These are phyloP conservation scores for Calonectris borealis DNA, from an alignment of 2,113 vertebrate species.

Conservation along the genomic window DNA sequence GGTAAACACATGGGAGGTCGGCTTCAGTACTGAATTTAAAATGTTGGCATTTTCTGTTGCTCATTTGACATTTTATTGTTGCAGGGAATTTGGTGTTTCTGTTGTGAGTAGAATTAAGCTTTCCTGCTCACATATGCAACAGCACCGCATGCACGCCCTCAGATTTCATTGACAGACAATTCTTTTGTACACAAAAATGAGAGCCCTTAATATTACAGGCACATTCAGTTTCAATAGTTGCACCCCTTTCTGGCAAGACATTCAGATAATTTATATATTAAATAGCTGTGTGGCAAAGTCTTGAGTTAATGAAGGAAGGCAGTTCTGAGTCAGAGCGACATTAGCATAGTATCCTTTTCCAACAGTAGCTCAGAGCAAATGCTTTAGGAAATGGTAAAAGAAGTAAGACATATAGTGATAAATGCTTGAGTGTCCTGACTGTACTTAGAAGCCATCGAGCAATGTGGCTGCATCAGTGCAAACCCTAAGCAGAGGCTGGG, in stretches of 20 bases:
- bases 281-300: neutral
- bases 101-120: neutral
- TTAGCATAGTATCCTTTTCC: neutral
- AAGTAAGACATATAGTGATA: neutral
- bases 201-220: neutral
- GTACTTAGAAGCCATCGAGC: neutral
- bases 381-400: neutral
- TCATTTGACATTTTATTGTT: neutral
- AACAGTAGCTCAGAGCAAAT: neutral
- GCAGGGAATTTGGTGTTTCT: neutral
- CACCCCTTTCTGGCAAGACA: neutral
- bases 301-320: neutral
- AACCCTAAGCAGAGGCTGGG: neutral
- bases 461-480: neutral
- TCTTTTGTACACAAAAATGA: neutral
- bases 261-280: neutral
- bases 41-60: neutral
- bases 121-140: neutral
- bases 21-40: neutral
- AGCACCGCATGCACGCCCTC: fast-evolving
- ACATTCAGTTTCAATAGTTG: neutral
- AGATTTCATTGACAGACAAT: neutral
- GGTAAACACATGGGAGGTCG: neutral
- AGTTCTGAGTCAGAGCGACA: neutral
- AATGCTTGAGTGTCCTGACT: neutral